These are phyloP conservation scores for Tenthredo mesomela DNA, from an alignment of 2,888 invertebrate genomes.

Conservation along the genomic window DNA sequence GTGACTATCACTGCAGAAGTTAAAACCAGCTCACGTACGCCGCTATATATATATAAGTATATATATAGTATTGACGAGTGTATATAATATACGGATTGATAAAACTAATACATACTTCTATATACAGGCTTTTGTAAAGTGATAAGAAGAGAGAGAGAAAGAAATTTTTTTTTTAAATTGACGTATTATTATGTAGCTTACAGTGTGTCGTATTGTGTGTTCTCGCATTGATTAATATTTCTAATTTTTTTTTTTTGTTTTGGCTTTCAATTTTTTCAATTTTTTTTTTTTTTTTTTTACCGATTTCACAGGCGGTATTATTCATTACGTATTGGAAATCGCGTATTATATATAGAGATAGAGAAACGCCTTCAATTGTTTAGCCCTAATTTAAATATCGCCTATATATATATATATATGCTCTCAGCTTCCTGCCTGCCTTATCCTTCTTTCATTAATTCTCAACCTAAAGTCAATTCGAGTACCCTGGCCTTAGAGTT, in stretches of 20 bases:
- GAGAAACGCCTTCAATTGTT: slow-evolving; percentile 36
- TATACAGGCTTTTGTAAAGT: background rate
- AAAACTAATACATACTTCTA: too few relatives aligned
- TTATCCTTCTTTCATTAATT: background rate
- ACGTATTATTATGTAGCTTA: background rate
- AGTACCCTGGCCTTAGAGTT: slow-evolving; percentile 38
- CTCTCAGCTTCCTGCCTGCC: too few relatives aligned
- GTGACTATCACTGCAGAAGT: slow-evolving; percentile 17
- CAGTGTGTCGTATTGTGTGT: background rate
- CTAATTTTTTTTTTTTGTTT: background rate
- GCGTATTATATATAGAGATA: background rate
- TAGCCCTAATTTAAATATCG: slow-evolving; percentile 39
- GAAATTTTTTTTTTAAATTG: too few relatives aligned
- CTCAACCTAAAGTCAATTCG: slow-evolving; percentile 36
- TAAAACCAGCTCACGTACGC: background rate
- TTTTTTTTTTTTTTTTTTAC: background rate
- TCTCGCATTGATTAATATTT: background rate
- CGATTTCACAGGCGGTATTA: background rate
- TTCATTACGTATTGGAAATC: background rate
- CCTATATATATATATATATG: too few relatives aligned
- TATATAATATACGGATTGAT: background rate
- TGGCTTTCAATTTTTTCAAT: background rate
- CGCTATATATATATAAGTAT: background rate
- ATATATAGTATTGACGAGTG: background rate
- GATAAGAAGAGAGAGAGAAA: background rate